Evolutionary conservation across 35 echinoderm and acorn worm species (phyloP).

Genomic region (Patiria miniata): DNA sequence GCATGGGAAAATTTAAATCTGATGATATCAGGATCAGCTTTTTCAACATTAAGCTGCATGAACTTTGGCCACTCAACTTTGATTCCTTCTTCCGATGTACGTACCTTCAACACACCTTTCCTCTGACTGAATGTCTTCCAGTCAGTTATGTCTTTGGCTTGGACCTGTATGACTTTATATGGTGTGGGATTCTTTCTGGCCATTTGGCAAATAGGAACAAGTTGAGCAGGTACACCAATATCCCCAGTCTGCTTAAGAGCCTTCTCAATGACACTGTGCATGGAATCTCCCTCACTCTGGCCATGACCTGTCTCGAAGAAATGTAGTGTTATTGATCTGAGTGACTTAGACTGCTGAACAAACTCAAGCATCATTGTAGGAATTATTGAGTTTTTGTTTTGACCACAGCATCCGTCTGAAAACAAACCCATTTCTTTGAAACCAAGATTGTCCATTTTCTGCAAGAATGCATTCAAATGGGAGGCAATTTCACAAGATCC

Average conservation of each 20-base stretch:
- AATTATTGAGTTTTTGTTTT: constrained; percentile 71
- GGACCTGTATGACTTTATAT: neutral
- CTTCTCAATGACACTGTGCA: constrained; percentile 37
- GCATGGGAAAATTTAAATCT: neutral
- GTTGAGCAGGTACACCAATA: constrained; percentile 11
- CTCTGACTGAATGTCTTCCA: constrained; percentile 37
- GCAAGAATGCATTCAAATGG: constrained; percentile 11
- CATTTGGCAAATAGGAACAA: neutral
- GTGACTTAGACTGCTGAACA: constrained; percentile 27
- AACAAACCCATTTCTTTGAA: constrained; percentile 48
- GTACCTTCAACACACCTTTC: neutral
- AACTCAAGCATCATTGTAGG: constrained; percentile 50
- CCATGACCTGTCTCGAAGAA: constrained; percentile 69
- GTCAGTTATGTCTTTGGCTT: constrained; percentile 39
- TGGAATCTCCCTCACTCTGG: constrained; percentile 64
- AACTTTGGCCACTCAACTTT: constrained; percentile 25
- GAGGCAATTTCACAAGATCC: constrained; percentile 51
- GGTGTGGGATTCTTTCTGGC: constrained; percentile 13
- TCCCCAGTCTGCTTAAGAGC: neutral
- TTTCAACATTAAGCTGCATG: neutral
- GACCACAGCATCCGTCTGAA: constrained; percentile 62
- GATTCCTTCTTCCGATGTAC: neutral
- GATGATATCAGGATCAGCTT: neutral
- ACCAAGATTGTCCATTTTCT: neutral
- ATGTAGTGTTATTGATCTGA: constrained; percentile 33